phyloP scores from a whole-genome alignment of 2,888 invertebrate genomes.

The Scaeva pyrastri region DNA sequence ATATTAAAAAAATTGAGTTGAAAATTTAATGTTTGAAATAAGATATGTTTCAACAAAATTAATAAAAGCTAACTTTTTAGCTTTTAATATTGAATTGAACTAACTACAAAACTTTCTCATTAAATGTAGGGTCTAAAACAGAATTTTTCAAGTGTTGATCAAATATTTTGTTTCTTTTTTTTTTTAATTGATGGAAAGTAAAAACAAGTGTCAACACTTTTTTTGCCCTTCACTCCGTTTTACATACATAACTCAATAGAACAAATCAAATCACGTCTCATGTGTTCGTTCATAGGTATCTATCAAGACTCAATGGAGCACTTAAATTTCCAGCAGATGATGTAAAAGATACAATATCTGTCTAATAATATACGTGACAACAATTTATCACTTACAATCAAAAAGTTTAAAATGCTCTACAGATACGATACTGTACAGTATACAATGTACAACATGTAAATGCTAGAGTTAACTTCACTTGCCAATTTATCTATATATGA shows the following conservation, averaged over 20 bases:
- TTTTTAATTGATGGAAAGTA: too few relatives aligned
- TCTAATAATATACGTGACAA: conserved; percentile 51
- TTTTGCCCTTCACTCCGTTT: background rate
- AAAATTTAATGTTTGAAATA: too few relatives aligned
- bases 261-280: conserved; percentile 18
- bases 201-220: conserved; percentile 1
- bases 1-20: too few relatives aligned
- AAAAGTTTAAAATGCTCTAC: conserved; percentile 26
- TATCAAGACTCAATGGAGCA: conserved; percentile 5
- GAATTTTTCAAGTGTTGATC: too few relatives aligned
- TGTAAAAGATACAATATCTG: conserved; percentile 34
- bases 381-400: conserved; percentile 37
- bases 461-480: background rate
- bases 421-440: too few relatives aligned
- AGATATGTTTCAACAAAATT: too few relatives aligned
- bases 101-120: too few relatives aligned
- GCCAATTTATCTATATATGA: background rate
- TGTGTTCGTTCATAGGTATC: background rate
- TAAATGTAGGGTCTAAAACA: too few relatives aligned
- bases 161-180: too few relatives aligned
- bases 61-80: too few relatives aligned
- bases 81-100: too few relatives aligned
- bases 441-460: background rate
- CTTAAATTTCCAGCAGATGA: conserved; percentile 33
- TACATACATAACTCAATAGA: background rate